Base-by-base conservation (phyloP, 2,888 invertebrate genomes). In the Trissolcus japonicus region DNA sequence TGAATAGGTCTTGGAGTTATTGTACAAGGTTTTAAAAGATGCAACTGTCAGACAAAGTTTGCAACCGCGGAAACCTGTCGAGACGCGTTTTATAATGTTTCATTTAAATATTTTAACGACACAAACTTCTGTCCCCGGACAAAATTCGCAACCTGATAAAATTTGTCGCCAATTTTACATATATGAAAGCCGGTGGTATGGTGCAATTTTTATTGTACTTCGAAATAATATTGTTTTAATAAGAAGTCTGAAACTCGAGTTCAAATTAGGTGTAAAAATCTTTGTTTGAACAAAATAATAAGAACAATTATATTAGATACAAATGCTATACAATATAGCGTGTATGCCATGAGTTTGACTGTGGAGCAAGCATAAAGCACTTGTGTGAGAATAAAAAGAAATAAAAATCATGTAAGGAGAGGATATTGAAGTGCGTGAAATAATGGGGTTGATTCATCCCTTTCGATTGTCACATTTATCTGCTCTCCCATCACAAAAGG, bases 1-100 rank as follows among this genome's bases (percentile, higher is more conserved):
- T 68, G 75, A 75, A 75, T 75, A 75, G 63, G 63, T 75, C 59
- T 63, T n/a, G 16, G 67, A 68, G 75, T 68, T 63, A 68, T 75
- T 75, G 75, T 75, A 63, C 68, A 59, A 68, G 59, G 60, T 75
- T 35, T 68, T 63, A 68, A 68, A 68, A 63, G 68, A 54, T 63
- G 63, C 75, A 68, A 67, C 62, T 74, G 56, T 67, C 66, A 40
- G 57, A 14, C 29, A 67, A 67, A 61, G 61, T 66, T 74, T 61
- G 35, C 54, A 11, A 55, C 46, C 59, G 41, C 62, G 25, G 14
- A 54, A 54, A 59, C 54, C 46, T 46, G 35, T 43, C 25, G 11
- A 16, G 50, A 51, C 13, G 13, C 19, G 14, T 63, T 71, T 71
- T 46, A n/a, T n/a, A 53, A 21, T 41, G 51, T 71, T 71, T 63